A percentile compares a stretch with the other conserved stretches of the same genome.
Evolutionary conservation across 2,113 vertebrate species (phyloP).

Genomic region (Dendropsophus ebraccatus): DNA sequence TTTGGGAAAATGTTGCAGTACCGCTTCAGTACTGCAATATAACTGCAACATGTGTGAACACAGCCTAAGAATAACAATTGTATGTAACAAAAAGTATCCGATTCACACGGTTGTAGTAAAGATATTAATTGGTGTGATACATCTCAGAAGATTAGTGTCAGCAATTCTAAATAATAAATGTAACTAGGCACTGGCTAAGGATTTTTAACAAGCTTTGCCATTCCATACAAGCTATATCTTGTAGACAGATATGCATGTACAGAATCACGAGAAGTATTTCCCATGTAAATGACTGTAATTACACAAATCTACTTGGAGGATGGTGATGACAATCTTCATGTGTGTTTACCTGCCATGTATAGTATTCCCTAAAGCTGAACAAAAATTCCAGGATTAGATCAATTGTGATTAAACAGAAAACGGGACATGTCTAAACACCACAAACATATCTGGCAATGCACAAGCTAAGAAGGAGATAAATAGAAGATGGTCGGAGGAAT

Average conservation of each 20-base stretch:
- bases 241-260: not conserved
- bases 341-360: conserved; percentile 23
- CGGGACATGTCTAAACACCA: conserved; percentile 15
- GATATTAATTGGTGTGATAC: no score
- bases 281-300: not conserved
- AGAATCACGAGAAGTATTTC: not conserved
- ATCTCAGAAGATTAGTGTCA: no score
- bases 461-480: not conserved
- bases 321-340: not conserved
- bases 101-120: no score
- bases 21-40: no score
- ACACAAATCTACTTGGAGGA: not conserved
- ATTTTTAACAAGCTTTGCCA: not conserved
- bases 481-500: not conserved
- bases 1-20: no score
- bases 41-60: no score
- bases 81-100: no score
- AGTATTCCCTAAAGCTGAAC: not conserved
- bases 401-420: conserved; percentile 1
- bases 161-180: not conserved
- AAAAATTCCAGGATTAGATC: conserved; percentile 35
- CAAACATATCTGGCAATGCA: not conserved
- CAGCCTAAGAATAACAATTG: no score
- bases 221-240: not conserved
- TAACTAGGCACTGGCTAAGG: not conserved